Base-by-base conservation (phyloP, 2,113 vertebrate species). In the Felis chaus region DNA sequence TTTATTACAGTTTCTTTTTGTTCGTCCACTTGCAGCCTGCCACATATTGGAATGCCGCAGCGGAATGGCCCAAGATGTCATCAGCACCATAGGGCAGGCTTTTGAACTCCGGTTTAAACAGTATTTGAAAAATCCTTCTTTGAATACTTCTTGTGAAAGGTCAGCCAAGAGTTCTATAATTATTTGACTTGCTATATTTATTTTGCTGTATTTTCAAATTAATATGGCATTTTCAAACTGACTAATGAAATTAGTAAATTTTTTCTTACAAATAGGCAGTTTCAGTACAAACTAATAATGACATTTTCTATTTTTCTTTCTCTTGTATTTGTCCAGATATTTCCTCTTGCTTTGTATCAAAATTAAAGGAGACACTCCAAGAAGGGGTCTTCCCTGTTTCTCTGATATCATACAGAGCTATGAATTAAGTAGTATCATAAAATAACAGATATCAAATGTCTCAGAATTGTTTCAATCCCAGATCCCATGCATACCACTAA, bases 101-200 rank as follows among this genome's bases (percentile, higher is more conserved):
- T 99, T 99, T 97, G 99, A 99, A 96, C 99, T 99, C n/a, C 99
- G 99, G 2, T 99, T 99, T 98, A 99, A 99, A 83, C 99, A 99
- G 90, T 99, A 99, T 97, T 98, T 99, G 98, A 99, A 99, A 98
- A 99, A 99, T 91, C 98, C 99, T 15, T 98, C 98, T 68, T 92
- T 99, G 91, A 98, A 98, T 94, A 96, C 98, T 2, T 85, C 98
- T 97, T 98, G 97, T 94, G 99, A 99, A 98, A 99, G 99, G 99
- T 99, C 96, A 98, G 99, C 57, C 87, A 36, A 33, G 39, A 79
- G 8, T 97, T 97, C 78, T 87, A 8, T 69, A 81, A 68, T 95
- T 96, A 50, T 45, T 80, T 94, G 61, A 94, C 41, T 94, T 91
- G 25, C 15, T 90, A 6, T 89, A 18, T 45, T 78, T 45, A 48